Evolutionary conservation across 2,888 invertebrate genomes (phyloP), one percentile per base, ranked within the genome.

Genomic region (Pterostichus madidus): DNA sequence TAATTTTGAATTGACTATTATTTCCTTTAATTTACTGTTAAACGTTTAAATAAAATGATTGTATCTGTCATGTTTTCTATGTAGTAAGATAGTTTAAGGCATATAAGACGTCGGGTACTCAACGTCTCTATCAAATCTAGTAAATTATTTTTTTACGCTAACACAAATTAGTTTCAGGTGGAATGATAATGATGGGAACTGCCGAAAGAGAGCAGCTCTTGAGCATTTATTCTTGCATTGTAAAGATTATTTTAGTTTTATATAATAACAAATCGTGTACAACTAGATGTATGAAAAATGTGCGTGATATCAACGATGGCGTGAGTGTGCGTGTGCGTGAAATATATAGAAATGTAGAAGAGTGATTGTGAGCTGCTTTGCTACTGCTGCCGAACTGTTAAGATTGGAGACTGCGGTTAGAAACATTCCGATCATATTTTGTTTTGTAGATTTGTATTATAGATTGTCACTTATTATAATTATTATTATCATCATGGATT

Each of bases 211-310:
- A 64, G 64, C 64, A 64, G 64, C 64, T 64, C 64, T 64, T 31
- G 35, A 64, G 64, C 64, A 61, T 79, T 79, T 79, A 79, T 79
- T 79, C 79, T 79, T 79, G 79, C 79, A 79, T 79, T 79, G 61
- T 61, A 64, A 79, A 79, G 64, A 79, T 79, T 32, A 64, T 79
- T 79, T 79, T 64, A 64, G 59, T 79, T 49, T 79, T 77, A 77
- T 77, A 77, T 52, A 17, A 56, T 56, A 52, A 78, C 39, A 59
- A 39, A 53, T 15, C 31, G 52, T 61, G 56, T 59, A 78, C 59
- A 59, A 78, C 61, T 78, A 78, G 31, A 17, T 46, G 44, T 77
- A 10, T 15, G 32, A 56, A 59, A 56, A 3, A 44, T 46, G 75
- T 5, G 35, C 32, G 75, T 46, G 75, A 52, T 64, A 59, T 77